These are phyloP conservation scores for Ctenochaetus hawaiiensis DNA, from an alignment of 2,797 vertebrate genomes.

Conservation along the genomic window DNA sequence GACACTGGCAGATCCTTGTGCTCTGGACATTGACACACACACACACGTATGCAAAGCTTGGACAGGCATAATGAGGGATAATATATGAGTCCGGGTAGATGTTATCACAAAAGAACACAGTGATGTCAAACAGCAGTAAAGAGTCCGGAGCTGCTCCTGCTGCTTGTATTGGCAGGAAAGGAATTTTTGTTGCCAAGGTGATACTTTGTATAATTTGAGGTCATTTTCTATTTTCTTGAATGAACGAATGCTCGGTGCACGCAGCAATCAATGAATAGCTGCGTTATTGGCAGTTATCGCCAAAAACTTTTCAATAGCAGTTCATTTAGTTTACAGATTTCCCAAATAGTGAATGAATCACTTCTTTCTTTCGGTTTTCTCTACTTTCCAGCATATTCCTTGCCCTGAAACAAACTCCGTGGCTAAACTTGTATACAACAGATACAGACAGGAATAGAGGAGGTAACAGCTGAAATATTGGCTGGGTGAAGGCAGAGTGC, in stretches of 20 bases:
- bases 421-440: not conserved
- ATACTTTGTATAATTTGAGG: conserved; percentile 20
- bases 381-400: not conserved
- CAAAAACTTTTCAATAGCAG: conserved; percentile 28
- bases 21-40: not conserved
- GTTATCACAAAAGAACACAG: conserved; percentile 55
- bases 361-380: not conserved
- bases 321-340: not conserved
- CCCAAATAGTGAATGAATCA: not conserved
- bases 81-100: conserved; percentile 36
- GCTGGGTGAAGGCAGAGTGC: conserved; percentile 16
- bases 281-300: conserved; percentile 26
- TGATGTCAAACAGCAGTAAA: conserved; percentile 47
- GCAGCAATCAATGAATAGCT: conserved; percentile 19
- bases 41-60: not conserved
- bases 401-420: not conserved
- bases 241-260: conserved; percentile 4
- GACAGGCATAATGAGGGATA: conserved; percentile 39
- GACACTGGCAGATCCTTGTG: too few relatives aligned
- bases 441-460: not conserved
- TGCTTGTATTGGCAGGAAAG: conserved; percentile 43
- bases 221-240: conserved; percentile 21
- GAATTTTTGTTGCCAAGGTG: conserved; percentile 20
- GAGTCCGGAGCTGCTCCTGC: conserved; percentile 32
- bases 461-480: conserved; percentile 6